Conservation (phyloP, 2,113 vertebrate species). For the Macrotus californicus region DNA sequence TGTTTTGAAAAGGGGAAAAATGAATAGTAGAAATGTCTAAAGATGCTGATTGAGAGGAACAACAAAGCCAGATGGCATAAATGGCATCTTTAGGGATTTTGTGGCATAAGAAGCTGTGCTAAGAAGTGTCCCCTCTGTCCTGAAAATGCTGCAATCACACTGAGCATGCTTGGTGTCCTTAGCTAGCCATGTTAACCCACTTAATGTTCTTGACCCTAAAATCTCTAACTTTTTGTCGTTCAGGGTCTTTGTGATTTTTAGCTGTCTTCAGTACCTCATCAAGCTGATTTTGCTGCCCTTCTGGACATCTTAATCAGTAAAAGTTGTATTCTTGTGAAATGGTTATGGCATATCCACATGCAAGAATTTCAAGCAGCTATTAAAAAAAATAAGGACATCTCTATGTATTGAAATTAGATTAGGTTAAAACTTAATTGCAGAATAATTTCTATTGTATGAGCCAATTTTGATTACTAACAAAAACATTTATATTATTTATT, state of each 20-base stretch:
- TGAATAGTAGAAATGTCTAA: conserved; percentile 76
- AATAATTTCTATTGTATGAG: not conserved
- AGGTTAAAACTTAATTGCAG: not conserved
- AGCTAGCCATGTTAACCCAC: conserved; percentile 75
- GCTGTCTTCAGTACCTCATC: conserved; percentile 55
- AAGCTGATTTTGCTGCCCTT: conserved; percentile 54
- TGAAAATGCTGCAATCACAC: conserved; percentile 64
- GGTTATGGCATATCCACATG: not conserved
- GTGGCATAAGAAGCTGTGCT: conserved; percentile 75
- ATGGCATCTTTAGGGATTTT: conserved; percentile 82
- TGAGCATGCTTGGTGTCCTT: conserved; percentile 78
- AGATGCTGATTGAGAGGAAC: conserved; percentile 81
- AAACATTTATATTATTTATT: not conserved
- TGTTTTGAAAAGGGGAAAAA: conserved; percentile 74
- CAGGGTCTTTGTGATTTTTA: conserved; percentile 56
- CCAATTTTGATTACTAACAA: not conserved
- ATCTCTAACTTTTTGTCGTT: conserved; percentile 63
- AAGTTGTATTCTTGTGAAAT: conserved; percentile 37
- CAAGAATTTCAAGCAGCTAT: not conserved
- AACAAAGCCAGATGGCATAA: conserved; percentile 85
- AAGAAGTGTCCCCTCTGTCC: conserved; percentile 76
- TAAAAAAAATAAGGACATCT: not conserved
- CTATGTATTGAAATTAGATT: not conserved
- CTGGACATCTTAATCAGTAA: conserved; percentile 38
- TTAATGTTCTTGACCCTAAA: conserved; percentile 57